phyloP scores from a whole-genome alignment of 2,888 invertebrate genomes.

The Carcina quercana region DNA sequence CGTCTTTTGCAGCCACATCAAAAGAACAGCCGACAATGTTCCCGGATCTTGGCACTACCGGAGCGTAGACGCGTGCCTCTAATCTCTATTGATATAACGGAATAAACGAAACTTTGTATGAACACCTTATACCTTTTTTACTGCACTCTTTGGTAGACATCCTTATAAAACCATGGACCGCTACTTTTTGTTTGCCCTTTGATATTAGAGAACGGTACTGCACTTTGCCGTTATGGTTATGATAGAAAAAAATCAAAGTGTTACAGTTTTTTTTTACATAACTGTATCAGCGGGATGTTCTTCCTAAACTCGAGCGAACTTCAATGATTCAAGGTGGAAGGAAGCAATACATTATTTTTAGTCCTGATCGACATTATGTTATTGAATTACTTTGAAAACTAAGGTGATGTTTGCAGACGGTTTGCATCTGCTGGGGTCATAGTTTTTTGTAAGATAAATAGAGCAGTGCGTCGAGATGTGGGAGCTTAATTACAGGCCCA shows the following conservation, averaged over 20 bases:
- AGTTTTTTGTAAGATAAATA: constrained; percentile 45
- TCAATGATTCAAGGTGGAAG: constrained; percentile 61
- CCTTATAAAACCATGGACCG: constrained; percentile 61
- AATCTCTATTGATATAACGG: constrained; percentile 73
- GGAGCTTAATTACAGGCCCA: constrained; percentile 68
- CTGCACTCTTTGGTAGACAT: constrained; percentile 38
- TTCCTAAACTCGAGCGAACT: constrained; percentile 38
- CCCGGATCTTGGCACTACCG: constrained; percentile 36
- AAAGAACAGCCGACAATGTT: constrained; percentile 51
- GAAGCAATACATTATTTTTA: constrained; percentile 70
- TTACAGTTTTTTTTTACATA: constrained; percentile 67
- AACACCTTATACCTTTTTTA: constrained; percentile 63
- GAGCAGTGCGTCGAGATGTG: constrained; percentile 48
- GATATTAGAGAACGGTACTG: constrained; percentile 53
- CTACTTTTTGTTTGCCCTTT: constrained; percentile 52
- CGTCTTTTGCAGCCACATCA: constrained; percentile 68
- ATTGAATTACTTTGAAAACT: constrained; percentile 70
- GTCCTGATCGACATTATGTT: constrained; percentile 66
- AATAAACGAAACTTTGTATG: constrained; percentile 46
- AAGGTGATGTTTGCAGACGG: constrained; percentile 59
- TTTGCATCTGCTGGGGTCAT: constrained; percentile 59
- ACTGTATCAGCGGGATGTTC: constrained; percentile 57
- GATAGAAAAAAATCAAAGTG: constrained; percentile 47
- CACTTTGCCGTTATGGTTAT: constrained; percentile 62
- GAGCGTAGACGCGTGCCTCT: constrained; percentile 63